Conservation (phyloP, 2,888 invertebrate species). For the Tetragonula carbonaria region DNA sequence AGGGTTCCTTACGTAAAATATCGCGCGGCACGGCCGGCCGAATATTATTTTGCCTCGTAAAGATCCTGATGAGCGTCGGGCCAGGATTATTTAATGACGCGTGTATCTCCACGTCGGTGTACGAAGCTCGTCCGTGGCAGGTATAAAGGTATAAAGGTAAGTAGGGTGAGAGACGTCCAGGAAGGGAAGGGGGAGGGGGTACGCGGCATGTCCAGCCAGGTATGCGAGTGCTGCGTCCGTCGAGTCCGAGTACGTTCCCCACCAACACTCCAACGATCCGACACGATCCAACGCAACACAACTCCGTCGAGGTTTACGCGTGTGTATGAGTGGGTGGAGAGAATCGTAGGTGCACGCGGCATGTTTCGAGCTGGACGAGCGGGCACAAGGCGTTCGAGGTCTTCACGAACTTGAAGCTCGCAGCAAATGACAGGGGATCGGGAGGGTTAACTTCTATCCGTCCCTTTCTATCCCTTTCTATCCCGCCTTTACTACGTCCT, state of each 20-base stretch:
- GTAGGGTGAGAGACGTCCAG: constrained; percentile 49
- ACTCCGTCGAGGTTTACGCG: constrained; percentile 43
- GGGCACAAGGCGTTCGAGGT: constrained; percentile 41
- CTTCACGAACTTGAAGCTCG: constrained; percentile 61
- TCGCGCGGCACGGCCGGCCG: constrained; percentile 68
- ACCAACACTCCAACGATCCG: not conserved
- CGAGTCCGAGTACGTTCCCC: constrained; percentile 35
- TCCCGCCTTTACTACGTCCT: not conserved
- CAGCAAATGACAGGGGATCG: constrained; percentile 69
- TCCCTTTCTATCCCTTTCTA: constrained; percentile 35
- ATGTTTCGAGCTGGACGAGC: constrained; percentile 21
- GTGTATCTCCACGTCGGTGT: constrained; percentile 67
- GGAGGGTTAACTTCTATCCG: constrained; percentile 41
- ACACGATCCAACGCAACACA: not conserved
- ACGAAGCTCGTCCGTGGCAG: constrained; percentile 73
- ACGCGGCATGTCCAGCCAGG: constrained; percentile 60
- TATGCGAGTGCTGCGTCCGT: constrained; percentile 58
- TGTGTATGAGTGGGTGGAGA: constrained; percentile 64
- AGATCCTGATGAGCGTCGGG: constrained; percentile 80
- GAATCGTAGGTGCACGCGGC: constrained; percentile 48
- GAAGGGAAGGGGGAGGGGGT: constrained; percentile 26
- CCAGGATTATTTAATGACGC: constrained; percentile 81
- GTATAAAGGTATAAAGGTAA: constrained; percentile 79
- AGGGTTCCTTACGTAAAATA: constrained; percentile 68
- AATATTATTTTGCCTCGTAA: constrained; percentile 80